phyloP scores from a whole-genome alignment of 2,888 invertebrate species.

The Parasteatoda lunata region DNA sequence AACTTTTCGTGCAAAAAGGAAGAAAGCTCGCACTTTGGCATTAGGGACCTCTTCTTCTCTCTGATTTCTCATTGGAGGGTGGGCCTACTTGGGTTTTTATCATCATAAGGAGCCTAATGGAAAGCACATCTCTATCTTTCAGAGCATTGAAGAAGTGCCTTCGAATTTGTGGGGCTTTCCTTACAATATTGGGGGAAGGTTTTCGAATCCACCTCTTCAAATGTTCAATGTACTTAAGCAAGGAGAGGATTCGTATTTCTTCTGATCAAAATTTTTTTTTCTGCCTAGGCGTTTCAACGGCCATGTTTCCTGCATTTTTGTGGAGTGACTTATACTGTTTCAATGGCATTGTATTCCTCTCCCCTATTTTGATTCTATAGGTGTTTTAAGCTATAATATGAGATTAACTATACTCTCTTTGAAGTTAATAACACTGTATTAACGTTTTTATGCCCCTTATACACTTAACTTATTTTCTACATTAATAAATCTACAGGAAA shows the following conservation, averaged over 20 bases:
- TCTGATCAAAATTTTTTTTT: slow-evolving; percentile 28
- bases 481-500: too few species aligned
- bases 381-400: too few species aligned
- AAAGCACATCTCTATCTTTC: slow-evolving; percentile 57
- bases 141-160: slow-evolving; percentile 29
- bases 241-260: slow-evolving; percentile 28
- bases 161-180: slow-evolving; percentile 54
- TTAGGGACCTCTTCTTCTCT: slow-evolving; percentile 34
- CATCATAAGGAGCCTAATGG: slow-evolving; percentile 67
- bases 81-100: slow-evolving; percentile 58
- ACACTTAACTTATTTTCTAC: too few species aligned
- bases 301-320: background rate
- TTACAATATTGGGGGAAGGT: slow-evolving; percentile 43
- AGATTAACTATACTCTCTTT: too few species aligned
- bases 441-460: too few species aligned
- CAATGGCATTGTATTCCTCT: background rate
- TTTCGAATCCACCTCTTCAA: slow-evolving; percentile 50
- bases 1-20: slow-evolving; percentile 22
- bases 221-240: slow-evolving; percentile 62
- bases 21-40: slow-evolving; percentile 46
- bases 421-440: too few species aligned
- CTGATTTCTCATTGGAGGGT: slow-evolving; percentile 55
- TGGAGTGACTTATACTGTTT: background rate
- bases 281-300: background rate
- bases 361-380: too few species aligned